Percentiles rank a stretch among this genome's conserved stretches.
phyloP scores from a whole-genome alignment of 2,113 vertebrate genomes.

The Lucifuga dentata region DNA sequence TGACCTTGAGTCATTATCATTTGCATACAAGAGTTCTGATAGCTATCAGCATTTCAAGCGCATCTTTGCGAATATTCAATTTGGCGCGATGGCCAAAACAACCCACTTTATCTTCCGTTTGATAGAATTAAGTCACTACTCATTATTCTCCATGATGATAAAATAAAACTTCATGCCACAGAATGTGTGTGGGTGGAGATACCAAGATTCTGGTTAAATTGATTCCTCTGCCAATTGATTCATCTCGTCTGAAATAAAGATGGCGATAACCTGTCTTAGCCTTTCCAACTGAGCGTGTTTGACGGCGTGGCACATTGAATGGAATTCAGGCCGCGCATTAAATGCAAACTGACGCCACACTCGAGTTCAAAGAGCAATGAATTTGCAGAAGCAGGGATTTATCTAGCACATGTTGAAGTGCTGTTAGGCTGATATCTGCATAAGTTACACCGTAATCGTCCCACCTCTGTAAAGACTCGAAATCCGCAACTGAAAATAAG shows the following conservation, averaged over 20 bases:
- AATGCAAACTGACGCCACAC: slow-evolving; percentile 35
- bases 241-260: slow-evolving; percentile 62
- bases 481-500: slow-evolving; percentile 34
- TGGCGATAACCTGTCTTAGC: slow-evolving; percentile 51
- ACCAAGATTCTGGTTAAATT: slow-evolving; percentile 62
- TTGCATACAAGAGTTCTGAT: slow-evolving; percentile 41
- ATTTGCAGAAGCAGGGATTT: slow-evolving; percentile 47
- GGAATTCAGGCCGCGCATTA: slow-evolving; percentile 43
- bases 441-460: slow-evolving; percentile 40
- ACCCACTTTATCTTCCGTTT: slow-evolving; percentile 54
- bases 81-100: slow-evolving; percentile 63
- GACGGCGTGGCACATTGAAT: slow-evolving; percentile 54
- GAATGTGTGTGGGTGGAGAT: slow-evolving; percentile 44
- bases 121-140: slow-evolving; percentile 56
- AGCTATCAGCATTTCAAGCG: slow-evolving; percentile 62
- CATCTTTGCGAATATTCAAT: slow-evolving; percentile 62
- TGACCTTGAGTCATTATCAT: slow-evolving; percentile 55
- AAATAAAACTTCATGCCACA: slow-evolving; percentile 44
- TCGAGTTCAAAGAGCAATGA: slow-evolving; percentile 56
- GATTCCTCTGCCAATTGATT: slow-evolving; percentile 69
- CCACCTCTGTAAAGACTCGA: slow-evolving; percentile 33
- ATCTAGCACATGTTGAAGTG: slow-evolving; percentile 51
- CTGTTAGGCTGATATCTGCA: slow-evolving; percentile 41
- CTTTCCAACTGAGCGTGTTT: slow-evolving; percentile 45
- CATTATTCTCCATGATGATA: slow-evolving; percentile 57